Base-by-base conservation (phyloP, 2,888 invertebrate species). In the Maniola hyperantus region DNA sequence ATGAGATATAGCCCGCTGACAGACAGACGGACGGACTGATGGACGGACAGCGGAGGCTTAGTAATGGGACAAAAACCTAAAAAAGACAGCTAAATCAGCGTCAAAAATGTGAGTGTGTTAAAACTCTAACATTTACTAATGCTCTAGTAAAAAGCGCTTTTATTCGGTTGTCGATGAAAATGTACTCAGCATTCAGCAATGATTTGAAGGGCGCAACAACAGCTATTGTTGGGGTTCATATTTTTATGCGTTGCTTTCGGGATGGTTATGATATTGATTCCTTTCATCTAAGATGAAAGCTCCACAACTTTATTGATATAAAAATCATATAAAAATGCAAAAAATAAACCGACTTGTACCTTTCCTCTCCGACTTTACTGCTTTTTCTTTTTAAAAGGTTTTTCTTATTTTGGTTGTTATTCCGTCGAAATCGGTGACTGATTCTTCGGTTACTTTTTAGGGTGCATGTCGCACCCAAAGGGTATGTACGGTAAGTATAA, bases 51-150 rank as follows among this genome's bases (percentile, higher is more conserved):
- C n/a, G n/a, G n/a, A n/a, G n/a, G n/a, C n/a, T n/a, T n/a, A n/a
- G n/a, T n/a, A n/a, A n/a, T n/a, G n/a, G n/a, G n/a, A n/a, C n/a
- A n/a, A n/a, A n/a, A n/a, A n/a, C n/a, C n/a, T n/a, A n/a, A n/a
- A n/a, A n/a, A n/a, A n/a, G n/a, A n/a, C 1, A 26, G 26, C 26
- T 26, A 26, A 26, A 26, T 26, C 26, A 26, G 26, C 26, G 26
- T 26, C 26, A 26, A 26, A n/a, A n/a, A n/a, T n/a, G 26, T 26
- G 26, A 54, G 66, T 70, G 58, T 68, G 66, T 53, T 53, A 58
- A 13, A 2, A 34, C 54, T 66, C 88, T 89, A 87, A 84, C 85
- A 84, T 88, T 44, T 84, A 80, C 78, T 88, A 89, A 89, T 88
- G 85, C 86, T 79, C 84, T 83, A 79, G 83, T 83, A 85, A 82